Evolutionary conservation across 2,797 vertebrate species (phyloP), one percentile per base, ranked within the genome.

Genomic region (Calcarius lapponicus): DNA sequence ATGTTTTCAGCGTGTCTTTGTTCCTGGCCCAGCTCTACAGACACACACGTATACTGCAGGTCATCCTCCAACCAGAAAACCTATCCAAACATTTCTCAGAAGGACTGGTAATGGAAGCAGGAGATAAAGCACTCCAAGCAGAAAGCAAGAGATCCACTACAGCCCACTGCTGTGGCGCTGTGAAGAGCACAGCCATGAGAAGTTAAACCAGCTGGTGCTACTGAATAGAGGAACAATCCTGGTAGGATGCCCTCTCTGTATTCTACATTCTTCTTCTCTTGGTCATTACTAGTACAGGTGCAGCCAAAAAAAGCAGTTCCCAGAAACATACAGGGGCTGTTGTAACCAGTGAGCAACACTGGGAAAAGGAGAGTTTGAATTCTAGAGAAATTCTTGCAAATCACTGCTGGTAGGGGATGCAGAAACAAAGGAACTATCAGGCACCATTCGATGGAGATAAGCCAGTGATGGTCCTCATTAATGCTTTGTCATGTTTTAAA

Each of bases 401-500:
- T 67, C 13, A 7, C 34, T 67, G 2, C 40, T 64, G n/a, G 5
- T 34, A 71, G 32, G 15, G 24, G 25, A 13, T 29, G 38, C 1
- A 8, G 61, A 80, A 87, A 34, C n/a, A 89, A 61, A 86, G 47
- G 28, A 91, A 65, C 25, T 58, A 29, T 48, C 71, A 67, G 50
- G 20, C 50, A 93, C 7, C 19, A 9, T 45, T 92, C 64, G 45
- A 6, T 15, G n/a, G 67, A 85, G 42, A 83, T 87, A 91, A 90
- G 28, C 25, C 42, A 31, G 50, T n/a, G 31, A 62, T 57, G 21
- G 70, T 94, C 43, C 45, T 94, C 58, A 57, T 70, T 92, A 96
- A 86, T 79, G 84, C 31, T 80, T 29, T 92, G 72, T 70, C 82
- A 90, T 82, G 61, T 58, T 94, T 86, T 75, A 70, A 90, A 87